Percentiles rank a stretch among this genome's conserved stretches.
These are phyloP conservation scores for Chrysopilus asiliformis DNA, from an alignment of 2,888 invertebrate species.

Conservation along the genomic window DNA sequence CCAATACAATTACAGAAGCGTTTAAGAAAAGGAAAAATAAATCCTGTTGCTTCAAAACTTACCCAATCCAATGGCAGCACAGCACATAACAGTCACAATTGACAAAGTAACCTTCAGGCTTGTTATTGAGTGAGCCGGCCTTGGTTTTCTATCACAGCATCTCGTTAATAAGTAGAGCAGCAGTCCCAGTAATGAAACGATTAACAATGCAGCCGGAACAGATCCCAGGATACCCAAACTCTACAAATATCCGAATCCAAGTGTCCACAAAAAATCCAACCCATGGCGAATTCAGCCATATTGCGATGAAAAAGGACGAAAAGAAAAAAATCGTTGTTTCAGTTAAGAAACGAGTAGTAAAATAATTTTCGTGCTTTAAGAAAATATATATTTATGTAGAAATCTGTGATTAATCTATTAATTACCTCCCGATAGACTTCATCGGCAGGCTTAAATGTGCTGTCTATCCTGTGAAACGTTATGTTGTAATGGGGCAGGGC, in stretches of 20 bases:
- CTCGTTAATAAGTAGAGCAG: conserved; percentile 86
- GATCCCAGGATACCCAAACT: conserved; percentile 86
- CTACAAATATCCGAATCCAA: conserved; percentile 38
- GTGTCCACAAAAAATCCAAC: no score
- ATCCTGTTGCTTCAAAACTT: no score
- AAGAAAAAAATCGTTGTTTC: neutral
- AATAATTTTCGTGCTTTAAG: neutral
- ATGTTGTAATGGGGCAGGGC: conserved; percentile 86
- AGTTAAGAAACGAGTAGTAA: neutral
- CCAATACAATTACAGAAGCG: no score
- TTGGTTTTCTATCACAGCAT: conserved; percentile 89
- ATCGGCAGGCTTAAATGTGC: conserved; percentile 80
- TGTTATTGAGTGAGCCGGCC: conserved; percentile 76
- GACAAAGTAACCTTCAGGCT: conserved; percentile 71
- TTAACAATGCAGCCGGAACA: conserved; percentile 86
- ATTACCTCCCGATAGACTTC: conserved; percentile 80
- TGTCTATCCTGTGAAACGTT: conserved; percentile 77
- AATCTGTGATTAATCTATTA: conserved; percentile 13
- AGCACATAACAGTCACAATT: conserved; percentile 73
- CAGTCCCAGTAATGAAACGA: conserved; percentile 75
- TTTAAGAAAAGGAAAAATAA: no score
- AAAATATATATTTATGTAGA: no score
- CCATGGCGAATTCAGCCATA: no score
- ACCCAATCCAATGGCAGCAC: conserved; percentile 78
- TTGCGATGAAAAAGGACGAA: no score